These are phyloP conservation scores for Zaprionus ghesquierei DNA, from an alignment of 1,140 invertebrate species.

Conservation along the genomic window DNA sequence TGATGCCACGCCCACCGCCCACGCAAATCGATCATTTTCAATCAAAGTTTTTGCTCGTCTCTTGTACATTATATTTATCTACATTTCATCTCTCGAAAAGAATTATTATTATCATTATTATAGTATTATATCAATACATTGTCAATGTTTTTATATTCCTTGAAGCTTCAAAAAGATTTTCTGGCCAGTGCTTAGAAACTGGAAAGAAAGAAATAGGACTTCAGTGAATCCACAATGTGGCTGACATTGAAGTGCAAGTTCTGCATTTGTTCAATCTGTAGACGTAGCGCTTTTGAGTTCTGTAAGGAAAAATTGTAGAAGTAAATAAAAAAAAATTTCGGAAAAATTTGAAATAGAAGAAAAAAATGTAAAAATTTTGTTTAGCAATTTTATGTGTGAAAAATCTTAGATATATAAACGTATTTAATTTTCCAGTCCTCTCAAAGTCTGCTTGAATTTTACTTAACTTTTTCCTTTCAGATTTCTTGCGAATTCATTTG, in stretches of 20 bases:
- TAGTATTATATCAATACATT: neutral
- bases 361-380: neutral
- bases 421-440: too few species aligned
- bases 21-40: too few species aligned
- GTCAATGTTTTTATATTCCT: neutral
- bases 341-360: too few species aligned
- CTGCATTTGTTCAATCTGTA: slow-evolving; percentile 60
- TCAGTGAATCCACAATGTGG: slow-evolving; percentile 70
- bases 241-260: slow-evolving; percentile 64
- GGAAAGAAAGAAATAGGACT: slow-evolving; percentile 69
- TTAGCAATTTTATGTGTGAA: neutral
- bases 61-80: too few species aligned
- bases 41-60: too few species aligned
- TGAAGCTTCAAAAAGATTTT: neutral
- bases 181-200: slow-evolving; percentile 27
- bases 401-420: too few species aligned
- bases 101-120: neutral
- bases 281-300: slow-evolving; percentile 63
- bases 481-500: neutral
- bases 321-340: too few species aligned
- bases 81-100: neutral
- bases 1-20: too few species aligned
- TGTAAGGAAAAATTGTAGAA: slow-evolving; percentile 52
- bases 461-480: neutral
- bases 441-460: too few species aligned